A percentile compares a stretch with the other conserved stretches of the same genome.
phyloP scores from a whole-genome alignment of 1,140 invertebrate genomes.

The Hetaerina americana region DNA sequence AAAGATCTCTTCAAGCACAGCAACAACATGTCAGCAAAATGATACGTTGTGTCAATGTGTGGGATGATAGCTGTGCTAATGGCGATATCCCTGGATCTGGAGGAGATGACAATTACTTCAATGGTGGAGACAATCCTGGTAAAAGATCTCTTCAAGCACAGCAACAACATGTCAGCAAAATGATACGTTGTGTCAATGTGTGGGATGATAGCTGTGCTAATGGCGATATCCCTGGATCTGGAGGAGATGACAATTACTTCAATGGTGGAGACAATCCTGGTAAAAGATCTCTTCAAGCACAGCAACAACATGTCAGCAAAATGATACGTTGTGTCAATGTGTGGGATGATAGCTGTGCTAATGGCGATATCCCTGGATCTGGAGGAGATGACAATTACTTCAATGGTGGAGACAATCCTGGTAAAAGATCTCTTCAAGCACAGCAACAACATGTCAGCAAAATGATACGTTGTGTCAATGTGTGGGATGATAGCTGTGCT shows the following conservation, averaged over 20 bases:
- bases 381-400: neutral
- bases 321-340: neutral
- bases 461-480: too few species aligned
- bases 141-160: neutral
- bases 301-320: too few species aligned
- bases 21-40: too few species aligned
- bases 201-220: neutral
- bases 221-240: neutral
- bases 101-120: neutral
- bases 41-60: slow-evolving; percentile 6
- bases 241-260: neutral
- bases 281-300: slow-evolving; percentile 1
- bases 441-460: too few species aligned
- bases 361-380: neutral
- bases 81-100: neutral
- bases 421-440: neutral
- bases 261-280: neutral
- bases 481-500: too few species aligned
- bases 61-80: slow-evolving; percentile 6
- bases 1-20: slow-evolving; percentile 1
- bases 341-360: neutral
- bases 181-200: neutral
- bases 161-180: too few species aligned
- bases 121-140: slow-evolving; percentile 2
- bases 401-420: neutral